phyloP scores from a whole-genome alignment of 2,113 vertebrate species.

The Actenoides lindsayi region DNA sequence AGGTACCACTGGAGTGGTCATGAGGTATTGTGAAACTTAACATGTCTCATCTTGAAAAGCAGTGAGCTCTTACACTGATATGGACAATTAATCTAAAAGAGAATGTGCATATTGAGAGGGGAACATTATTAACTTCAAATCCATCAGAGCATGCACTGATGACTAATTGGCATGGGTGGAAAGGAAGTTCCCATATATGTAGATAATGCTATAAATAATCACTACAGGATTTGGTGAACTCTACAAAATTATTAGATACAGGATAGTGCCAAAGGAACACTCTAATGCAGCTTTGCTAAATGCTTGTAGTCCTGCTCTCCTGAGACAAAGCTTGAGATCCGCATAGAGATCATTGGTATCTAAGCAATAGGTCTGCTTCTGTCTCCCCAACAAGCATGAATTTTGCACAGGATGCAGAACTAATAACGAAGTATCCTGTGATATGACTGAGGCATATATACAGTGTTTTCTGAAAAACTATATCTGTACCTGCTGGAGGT shows the following conservation, averaged over 20 bases:
- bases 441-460: background rate
- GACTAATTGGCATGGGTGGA: background rate
- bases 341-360: accelerated
- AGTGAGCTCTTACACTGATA: background rate
- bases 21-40: background rate
- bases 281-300: background rate
- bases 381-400: background rate
- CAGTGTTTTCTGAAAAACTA: background rate
- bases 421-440: background rate
- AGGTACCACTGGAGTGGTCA: background rate
- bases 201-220: slow-evolving; percentile 10
- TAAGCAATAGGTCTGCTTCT: background rate
- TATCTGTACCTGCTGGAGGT: background rate
- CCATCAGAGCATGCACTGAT: background rate
- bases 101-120: background rate
- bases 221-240: background rate
- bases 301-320: background rate
- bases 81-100: background rate
- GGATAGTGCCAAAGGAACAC: background rate
- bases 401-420: background rate
- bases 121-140: background rate
- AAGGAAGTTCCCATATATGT: background rate
- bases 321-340: background rate
- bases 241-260: background rate
- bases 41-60: background rate